Evolutionary conservation across 2,113 vertebrate species (phyloP), one percentile per base, ranked within the genome.

Genomic region (Octodon degus): DNA sequence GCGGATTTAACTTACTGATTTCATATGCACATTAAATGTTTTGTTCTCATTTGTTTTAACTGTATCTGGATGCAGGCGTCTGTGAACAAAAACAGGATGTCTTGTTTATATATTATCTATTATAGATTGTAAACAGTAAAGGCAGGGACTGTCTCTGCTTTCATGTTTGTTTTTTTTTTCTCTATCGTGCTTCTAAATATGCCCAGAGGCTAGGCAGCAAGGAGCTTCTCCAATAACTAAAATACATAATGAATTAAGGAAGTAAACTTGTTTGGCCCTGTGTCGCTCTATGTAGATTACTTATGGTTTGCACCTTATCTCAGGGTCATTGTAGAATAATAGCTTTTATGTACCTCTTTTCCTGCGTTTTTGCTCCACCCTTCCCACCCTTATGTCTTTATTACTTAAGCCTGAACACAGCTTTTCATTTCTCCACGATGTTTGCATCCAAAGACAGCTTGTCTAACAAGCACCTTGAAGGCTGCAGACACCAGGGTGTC

Each of bases 161-260:
- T 93, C 27, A 89, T 94, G 91, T 37, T 96, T 43, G 2, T 43
- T 43, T 43, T 43, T 34, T 34, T 9, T 4, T 34, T 80, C 16
- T 82, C 88, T 80, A 68, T 80, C 89, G 43, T 67, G 81, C 91
- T 96, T 87, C 80, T 95, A 90, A 95, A 96, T 90, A 97, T 50
- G 95, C 90, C 96, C 79, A 47, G 86, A 91, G 97, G 94, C 95
- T 86, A 77, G 25, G 67, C 86, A 62, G 90, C 70, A 50, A 53
- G 34, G 53, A 92, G 86, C 67, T 85, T 82, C 87, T 82, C 77
- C 96, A 94, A 70, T 76, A 90, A 89, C 96, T 67, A 93, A 94
- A 95, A 93, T 80, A 97, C 96, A 92, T 92, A 86, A 97, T 94
- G 95, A 96, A 93, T 84, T 95, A 90, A 95, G 72, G 70, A 84